Conservation (phyloP, 2,888 invertebrate species). For the Polydrusus pterygomalis region DNA sequence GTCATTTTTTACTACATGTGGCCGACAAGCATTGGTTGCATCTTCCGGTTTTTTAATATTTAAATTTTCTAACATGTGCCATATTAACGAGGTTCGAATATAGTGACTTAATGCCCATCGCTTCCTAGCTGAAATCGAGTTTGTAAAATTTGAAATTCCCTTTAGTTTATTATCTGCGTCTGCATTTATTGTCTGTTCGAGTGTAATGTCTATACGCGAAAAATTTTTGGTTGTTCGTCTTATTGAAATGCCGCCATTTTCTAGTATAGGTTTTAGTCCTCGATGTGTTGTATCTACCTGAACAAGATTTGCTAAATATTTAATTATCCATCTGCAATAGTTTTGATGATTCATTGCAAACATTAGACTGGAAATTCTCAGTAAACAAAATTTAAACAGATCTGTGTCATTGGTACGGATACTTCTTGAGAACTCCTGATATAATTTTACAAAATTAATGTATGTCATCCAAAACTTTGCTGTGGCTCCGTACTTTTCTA, state of each 20-base stretch:
- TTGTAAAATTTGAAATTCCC: slow-evolving; percentile 29
- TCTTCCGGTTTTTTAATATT: slow-evolving; percentile 59
- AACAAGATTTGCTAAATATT: too few species aligned
- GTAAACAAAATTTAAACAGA: too few species aligned
- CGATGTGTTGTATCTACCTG: too few species aligned
- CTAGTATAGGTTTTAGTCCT: too few species aligned
- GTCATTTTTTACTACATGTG: background rate
- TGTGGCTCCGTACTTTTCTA: too few species aligned
- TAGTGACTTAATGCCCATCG: slow-evolving; percentile 61
- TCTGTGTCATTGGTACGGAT: too few species aligned
- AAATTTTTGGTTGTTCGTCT: slow-evolving; percentile 64
- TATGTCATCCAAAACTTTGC: too few species aligned
- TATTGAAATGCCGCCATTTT: slow-evolving; percentile 62
- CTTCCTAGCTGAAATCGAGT: slow-evolving; percentile 59
- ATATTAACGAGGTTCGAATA: slow-evolving; percentile 58
- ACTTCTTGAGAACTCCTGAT: too few species aligned
- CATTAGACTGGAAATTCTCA: too few species aligned
- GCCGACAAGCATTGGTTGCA: slow-evolving; percentile 58
- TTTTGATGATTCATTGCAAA: too few species aligned
- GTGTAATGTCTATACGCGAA: slow-evolving; percentile 62
- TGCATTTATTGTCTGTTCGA: slow-evolving; percentile 59
- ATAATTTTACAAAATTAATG: too few species aligned
- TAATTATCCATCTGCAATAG: too few species aligned
- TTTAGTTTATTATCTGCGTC: slow-evolving; percentile 35
- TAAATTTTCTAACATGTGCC: slow-evolving; percentile 55